phyloP scores from a whole-genome alignment of 2,888 invertebrate genomes.

The Spatulosminthurus flaviceps region DNA sequence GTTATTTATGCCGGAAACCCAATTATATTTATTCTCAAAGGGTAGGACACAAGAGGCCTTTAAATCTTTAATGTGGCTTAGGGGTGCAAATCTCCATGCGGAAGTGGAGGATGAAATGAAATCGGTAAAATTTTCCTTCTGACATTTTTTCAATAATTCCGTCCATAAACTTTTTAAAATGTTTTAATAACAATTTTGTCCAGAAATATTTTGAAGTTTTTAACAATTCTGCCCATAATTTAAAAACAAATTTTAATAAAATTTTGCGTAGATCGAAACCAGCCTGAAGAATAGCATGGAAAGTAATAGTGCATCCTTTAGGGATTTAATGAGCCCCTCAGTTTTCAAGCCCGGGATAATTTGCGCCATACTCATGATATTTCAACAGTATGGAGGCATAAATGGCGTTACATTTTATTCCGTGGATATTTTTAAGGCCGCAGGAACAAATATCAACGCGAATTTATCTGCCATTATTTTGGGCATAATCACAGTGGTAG shows the following conservation, averaged over 20 bases:
- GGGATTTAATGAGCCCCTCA: slow-evolving; percentile 42
- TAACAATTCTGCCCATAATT: no score
- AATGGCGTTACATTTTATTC: slow-evolving; percentile 86
- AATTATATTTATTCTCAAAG: slow-evolving; percentile 75
- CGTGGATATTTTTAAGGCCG: slow-evolving; percentile 77
- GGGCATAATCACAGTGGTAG: slow-evolving; percentile 71
- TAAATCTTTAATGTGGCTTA: slow-evolving; percentile 76
- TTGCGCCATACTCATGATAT: slow-evolving; percentile 81
- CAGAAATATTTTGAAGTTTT: no score
- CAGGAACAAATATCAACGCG: slow-evolving; percentile 71
- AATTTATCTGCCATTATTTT: slow-evolving; percentile 71
- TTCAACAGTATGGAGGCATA: slow-evolving; percentile 80
- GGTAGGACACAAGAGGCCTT: slow-evolving; percentile 72
- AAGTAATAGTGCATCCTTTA: slow-evolving; percentile 26
- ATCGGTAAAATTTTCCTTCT: slow-evolving; percentile 66
- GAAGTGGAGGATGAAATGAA: slow-evolving; percentile 74
- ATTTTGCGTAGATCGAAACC: background rate
- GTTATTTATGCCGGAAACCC: slow-evolving; percentile 81
- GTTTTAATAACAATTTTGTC: no score
- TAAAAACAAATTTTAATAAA: no score
- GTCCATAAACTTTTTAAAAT: background rate
- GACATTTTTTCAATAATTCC: background rate
- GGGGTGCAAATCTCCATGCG: slow-evolving; percentile 75
- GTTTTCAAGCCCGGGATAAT: slow-evolving; percentile 77
- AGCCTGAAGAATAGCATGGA: background rate